phyloP scores from a whole-genome alignment of 2,888 invertebrate genomes.

The Doris montereyensis region DNA sequence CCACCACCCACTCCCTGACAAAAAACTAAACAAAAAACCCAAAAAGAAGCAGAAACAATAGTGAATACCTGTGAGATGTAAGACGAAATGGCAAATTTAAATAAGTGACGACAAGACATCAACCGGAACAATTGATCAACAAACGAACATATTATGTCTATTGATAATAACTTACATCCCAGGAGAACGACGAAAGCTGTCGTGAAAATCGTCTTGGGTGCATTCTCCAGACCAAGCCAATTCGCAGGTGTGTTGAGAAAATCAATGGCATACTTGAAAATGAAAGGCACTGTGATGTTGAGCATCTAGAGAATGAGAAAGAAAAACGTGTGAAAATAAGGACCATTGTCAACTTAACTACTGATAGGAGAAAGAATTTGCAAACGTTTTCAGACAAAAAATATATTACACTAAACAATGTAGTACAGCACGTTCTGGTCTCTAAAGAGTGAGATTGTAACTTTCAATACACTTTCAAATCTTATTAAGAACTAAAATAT shows the following conservation, averaged over 20 bases:
- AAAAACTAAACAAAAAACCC: too few relatives aligned
- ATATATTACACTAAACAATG: too few relatives aligned
- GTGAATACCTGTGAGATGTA: background rate
- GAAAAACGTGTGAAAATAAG: too few relatives aligned
- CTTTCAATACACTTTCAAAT: too few relatives aligned
- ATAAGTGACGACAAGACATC: background rate
- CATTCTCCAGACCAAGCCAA: constrained; percentile 76
- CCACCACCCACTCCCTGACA: too few relatives aligned
- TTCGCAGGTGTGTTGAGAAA: constrained; percentile 81
- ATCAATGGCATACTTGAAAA: constrained; percentile 95
- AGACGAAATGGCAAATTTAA: background rate
- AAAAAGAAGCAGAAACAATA: too few relatives aligned
- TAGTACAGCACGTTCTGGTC: too few relatives aligned
- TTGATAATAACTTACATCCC: constrained; percentile 86
- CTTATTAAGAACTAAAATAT: too few relatives aligned
- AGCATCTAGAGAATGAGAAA: constrained; percentile 77
- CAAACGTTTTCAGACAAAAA: too few relatives aligned
- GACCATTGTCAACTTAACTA: too few relatives aligned
- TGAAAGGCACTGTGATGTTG: constrained; percentile 94
- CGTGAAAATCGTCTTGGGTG: constrained; percentile 80
- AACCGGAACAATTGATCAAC: background rate
- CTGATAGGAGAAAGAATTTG: too few relatives aligned
- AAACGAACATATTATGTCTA: background rate
- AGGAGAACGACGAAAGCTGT: constrained; percentile 85
- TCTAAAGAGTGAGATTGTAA: too few relatives aligned